Base-by-base conservation (phyloP, 2,888 invertebrate genomes). In the Netelia virgata region DNA sequence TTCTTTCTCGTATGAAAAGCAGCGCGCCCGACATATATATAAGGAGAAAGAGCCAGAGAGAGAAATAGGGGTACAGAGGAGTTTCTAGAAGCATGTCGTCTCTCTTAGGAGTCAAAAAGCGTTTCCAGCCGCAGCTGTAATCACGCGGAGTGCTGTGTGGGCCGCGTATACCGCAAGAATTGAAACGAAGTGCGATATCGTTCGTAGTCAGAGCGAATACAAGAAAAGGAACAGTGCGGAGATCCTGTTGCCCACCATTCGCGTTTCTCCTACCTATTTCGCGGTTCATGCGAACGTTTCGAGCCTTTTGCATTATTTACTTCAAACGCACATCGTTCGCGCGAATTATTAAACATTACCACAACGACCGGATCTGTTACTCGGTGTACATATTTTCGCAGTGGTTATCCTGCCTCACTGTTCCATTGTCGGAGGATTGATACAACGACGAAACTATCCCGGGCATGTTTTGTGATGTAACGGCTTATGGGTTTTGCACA, bases 51-150 rank as follows among this genome's bases (percentile, higher is more conserved):
- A n/a, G n/a, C n/a, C 16, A 10, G 20, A 57, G 57, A 9, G 57
- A 57, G 66, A n/a, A n/a, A 47, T 5, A 47, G 11, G 14, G 11
- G 1, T 1, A 11, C 47, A 57, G 66, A 14, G 36, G 55, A 28
- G 28, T 43, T 43, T 18, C 18, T 43, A 57, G 23, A 75, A 79
- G 61, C 2, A 57, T 18, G 50, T 53, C 57, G 36, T 16, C 50
- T 63, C 74, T 74, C 64, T 64, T 50, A 69, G 66, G 23, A 64
- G 74, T 69, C 28, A 57, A 83, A 83, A 79, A 64, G 64, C 64
- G 57, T 83, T 83, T 75, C 57, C 83, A 83, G 23, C 61, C 68
- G 57, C 61, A 23, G 47, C 20, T 55, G 74, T 78, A 83, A 83
- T 83, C 83, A 78, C 57, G 61, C 41, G 83, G 23, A 78, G 78